phyloP scores from a whole-genome alignment of 1,140 invertebrate genomes.

The Nasonia longicornis region DNA sequence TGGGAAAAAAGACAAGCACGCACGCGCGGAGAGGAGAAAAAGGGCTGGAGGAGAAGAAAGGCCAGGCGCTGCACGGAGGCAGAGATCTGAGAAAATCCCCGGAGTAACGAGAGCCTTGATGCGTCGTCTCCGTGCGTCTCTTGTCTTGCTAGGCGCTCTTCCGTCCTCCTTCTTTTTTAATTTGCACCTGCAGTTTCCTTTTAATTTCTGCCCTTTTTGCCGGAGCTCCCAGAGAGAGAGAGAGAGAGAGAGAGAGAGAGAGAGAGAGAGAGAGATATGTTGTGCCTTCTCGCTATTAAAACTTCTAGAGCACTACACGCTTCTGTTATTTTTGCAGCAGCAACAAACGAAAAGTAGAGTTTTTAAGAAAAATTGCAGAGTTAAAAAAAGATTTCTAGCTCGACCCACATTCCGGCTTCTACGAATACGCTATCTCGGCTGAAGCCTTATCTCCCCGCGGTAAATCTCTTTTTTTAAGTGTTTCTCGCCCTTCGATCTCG shows the following conservation, averaged over 20 bases:
- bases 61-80: background rate
- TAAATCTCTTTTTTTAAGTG: background rate
- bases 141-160: background rate
- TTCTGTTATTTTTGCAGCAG: too few species aligned
- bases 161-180: background rate
- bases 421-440: too few species aligned
- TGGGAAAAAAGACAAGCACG: background rate
- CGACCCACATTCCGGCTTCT: too few species aligned
- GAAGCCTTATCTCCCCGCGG: background rate
- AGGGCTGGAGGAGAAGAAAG: background rate
- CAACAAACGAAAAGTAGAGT: too few species aligned
- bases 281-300: too few species aligned
- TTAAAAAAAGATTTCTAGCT: too few species aligned
- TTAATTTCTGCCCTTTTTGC: background rate
- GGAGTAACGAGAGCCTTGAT: conserved; percentile 41
- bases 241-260: background rate
- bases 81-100: conserved; percentile 37
- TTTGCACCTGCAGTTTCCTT: conserved; percentile 19
- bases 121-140: conserved; percentile 1
- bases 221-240: background rate
- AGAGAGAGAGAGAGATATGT: background rate
- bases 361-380: too few species aligned
- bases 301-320: too few species aligned
- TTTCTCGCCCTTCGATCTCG: background rate
- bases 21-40: background rate